These are phyloP conservation scores for Tetragnatha versicolor DNA, from an alignment of 1,140 invertebrate species.

Conservation along the genomic window DNA sequence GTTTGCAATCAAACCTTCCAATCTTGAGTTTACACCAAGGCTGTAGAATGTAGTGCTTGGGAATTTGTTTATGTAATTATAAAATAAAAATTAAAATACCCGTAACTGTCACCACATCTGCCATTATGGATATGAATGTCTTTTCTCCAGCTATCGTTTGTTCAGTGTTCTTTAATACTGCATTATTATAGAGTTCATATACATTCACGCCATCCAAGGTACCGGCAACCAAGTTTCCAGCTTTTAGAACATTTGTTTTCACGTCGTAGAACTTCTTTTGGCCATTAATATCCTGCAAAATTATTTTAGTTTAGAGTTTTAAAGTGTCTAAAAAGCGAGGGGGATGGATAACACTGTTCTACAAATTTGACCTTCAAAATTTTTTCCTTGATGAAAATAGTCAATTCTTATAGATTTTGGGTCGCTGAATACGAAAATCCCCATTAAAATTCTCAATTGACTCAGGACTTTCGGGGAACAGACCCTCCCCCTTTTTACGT, in stretches of 20 bases:
- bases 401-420: too few species aligned
- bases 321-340: neutral
- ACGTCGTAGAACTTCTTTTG: neutral
- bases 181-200: neutral
- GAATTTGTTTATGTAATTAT: too few species aligned
- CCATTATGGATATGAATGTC: neutral
- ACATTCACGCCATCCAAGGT: conserved; percentile 1
- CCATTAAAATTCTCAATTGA: too few species aligned
- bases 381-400: too few species aligned
- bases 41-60: too few species aligned
- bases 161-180: neutral
- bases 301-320: neutral
- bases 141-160: conserved; percentile 17
- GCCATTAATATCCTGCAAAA: conserved; percentile 2
- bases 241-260: neutral
- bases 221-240: neutral
- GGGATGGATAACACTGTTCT: neutral
- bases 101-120: neutral
- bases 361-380: too few species aligned
- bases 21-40: too few species aligned
- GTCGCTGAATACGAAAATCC: too few species aligned
- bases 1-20: too few species aligned
- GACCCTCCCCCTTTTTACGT: too few species aligned
- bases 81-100: too few species aligned
- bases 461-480: too few species aligned